Conservation (phyloP, 2,888 invertebrate genomes). For the Nysson spinosus region DNA sequence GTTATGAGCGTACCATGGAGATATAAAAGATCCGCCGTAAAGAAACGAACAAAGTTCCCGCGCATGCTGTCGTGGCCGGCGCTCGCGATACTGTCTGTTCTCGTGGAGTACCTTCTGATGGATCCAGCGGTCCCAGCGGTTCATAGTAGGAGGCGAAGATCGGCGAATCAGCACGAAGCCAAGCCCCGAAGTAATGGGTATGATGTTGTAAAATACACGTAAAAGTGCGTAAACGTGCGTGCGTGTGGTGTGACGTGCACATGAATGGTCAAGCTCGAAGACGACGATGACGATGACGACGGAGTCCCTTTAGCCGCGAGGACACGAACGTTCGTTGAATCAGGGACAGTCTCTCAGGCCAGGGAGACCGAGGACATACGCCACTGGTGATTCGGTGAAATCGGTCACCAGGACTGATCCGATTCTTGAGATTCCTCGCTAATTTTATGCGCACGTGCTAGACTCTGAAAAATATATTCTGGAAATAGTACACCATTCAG, state of each 20-base stretch:
- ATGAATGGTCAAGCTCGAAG: no score
- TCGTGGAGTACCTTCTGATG: conserved; percentile 55
- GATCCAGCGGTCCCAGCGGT: conserved; percentile 37
- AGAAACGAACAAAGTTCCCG: conserved; percentile 28
- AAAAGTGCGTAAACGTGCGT: no score
- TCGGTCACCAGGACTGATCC: conserved; percentile 67
- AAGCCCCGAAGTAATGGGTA: conserved; percentile 31
- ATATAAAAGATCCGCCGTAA: background rate
- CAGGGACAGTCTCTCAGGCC: conserved; percentile 34
- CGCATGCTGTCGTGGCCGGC: conserved; percentile 55
- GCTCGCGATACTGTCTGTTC: conserved; percentile 56
- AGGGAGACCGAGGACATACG: conserved; percentile 49
- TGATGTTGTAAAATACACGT: conserved; percentile 40
- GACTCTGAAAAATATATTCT: no score
- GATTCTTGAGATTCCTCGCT: background rate
- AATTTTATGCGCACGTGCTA: no score
- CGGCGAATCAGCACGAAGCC: conserved; percentile 47
- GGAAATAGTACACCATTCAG: no score
- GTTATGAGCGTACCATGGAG: background rate
- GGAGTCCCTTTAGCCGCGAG: conserved; percentile 11
- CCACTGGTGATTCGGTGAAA: conserved; percentile 54
- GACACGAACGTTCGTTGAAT: conserved; percentile 34
- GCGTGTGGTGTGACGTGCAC: no score
- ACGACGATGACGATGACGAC: no score
- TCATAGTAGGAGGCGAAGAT: conserved; percentile 44